Evolutionary conservation across 2,888 invertebrate species (phyloP).

Genomic region (Apotomis turbidana): DNA sequence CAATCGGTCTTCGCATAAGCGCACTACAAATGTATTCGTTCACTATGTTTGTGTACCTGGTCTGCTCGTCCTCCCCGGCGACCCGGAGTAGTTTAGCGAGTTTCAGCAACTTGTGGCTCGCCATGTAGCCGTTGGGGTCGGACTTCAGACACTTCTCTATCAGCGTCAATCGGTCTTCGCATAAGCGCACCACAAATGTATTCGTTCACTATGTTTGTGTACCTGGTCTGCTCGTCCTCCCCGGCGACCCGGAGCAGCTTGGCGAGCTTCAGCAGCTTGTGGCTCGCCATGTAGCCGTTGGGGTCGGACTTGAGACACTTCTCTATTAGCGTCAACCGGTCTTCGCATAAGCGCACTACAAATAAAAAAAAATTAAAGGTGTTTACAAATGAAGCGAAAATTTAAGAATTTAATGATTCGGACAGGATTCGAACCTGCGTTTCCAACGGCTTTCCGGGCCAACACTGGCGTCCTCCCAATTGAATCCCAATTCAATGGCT

Average conservation of each 20-base stretch:
- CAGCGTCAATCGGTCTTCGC: slow-evolving; percentile 84
- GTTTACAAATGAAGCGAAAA: too few species aligned
- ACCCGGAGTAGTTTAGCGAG: slow-evolving; percentile 86
- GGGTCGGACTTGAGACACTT: slow-evolving; percentile 83
- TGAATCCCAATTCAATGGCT: too few species aligned
- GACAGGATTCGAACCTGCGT: too few species aligned
- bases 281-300: slow-evolving; percentile 85
- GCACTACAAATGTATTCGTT: slow-evolving; percentile 69
- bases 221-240: slow-evolving; percentile 76
- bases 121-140: slow-evolving; percentile 84
- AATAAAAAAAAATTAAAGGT: too few species aligned
- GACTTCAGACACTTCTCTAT: slow-evolving; percentile 85
- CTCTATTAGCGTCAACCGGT: slow-evolving; percentile 85
- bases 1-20: slow-evolving; percentile 85
- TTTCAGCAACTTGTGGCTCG: slow-evolving; percentile 85
- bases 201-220: background rate
- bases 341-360: slow-evolving; percentile 84
- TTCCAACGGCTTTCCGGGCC: too few species aligned
- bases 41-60: slow-evolving; percentile 54
- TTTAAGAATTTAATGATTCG: too few species aligned
- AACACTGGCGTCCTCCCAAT: too few species aligned
- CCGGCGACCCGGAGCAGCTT: slow-evolving; percentile 84
- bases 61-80: slow-evolving; percentile 77
- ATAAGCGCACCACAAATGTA: slow-evolving; percentile 83
- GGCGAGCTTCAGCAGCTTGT: slow-evolving; percentile 86